Conservation (phyloP, 1,140 invertebrate genomes). For the Zaprionus davidi region DNA sequence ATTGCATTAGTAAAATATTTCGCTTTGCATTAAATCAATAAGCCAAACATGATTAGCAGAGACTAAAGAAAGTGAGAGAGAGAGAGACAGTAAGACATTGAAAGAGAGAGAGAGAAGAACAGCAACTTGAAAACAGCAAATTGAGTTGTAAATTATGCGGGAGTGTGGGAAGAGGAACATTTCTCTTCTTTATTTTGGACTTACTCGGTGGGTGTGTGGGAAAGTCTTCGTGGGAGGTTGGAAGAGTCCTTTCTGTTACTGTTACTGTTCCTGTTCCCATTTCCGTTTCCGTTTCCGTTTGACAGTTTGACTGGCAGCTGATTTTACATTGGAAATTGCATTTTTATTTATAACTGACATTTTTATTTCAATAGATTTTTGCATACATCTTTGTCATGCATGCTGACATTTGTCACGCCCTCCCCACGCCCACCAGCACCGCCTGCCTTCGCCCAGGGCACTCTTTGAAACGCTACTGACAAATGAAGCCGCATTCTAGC, state of each 20-base stretch:
- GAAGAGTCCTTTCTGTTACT: not conserved
- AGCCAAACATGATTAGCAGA: conserved; percentile 3
- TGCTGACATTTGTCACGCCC: conserved; percentile 43
- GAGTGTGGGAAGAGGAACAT: not conserved
- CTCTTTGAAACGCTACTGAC: conserved; percentile 18
- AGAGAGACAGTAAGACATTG: not conserved
- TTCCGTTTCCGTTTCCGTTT: conserved; percentile 20
- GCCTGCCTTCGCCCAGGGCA: not conserved
- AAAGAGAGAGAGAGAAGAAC: not conserved
- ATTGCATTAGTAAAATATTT: conserved; percentile 19
- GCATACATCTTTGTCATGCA: conserved; percentile 49
- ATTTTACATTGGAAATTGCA: conserved; percentile 51
- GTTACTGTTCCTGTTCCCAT: not conserved
- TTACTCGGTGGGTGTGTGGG: not conserved
- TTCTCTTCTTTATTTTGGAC: conserved; percentile 6
- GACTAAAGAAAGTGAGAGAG: not conserved
- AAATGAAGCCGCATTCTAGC: conserved; percentile 50
- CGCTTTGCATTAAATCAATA: conserved; percentile 7
- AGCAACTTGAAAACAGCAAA: conserved; percentile 8
- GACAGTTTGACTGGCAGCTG: conserved; percentile 52
- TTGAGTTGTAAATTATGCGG: conserved; percentile 9
- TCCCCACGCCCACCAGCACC: too few species aligned
- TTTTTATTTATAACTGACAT: conserved; percentile 54
- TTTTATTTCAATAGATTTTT: conserved; percentile 54
- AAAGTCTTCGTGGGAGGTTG: too few species aligned